Conservation (phyloP, 2,888 invertebrate species). For the Dione vanillae region DNA sequence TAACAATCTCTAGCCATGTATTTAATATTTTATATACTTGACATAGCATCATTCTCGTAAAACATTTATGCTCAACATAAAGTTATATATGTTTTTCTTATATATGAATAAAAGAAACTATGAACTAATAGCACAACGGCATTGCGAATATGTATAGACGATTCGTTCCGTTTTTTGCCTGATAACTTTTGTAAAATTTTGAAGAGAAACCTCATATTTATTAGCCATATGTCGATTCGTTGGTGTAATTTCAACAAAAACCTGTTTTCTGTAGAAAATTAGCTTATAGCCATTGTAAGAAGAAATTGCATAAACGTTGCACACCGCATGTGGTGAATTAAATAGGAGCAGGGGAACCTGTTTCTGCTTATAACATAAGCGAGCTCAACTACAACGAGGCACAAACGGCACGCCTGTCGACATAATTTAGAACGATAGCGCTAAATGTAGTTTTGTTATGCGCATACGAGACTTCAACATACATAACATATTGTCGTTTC, state of each 20-base stretch:
- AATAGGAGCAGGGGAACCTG: slow-evolving; percentile 79
- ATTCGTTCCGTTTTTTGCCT: slow-evolving; percentile 41
- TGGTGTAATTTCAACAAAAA: slow-evolving; percentile 56
- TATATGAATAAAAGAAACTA: slow-evolving; percentile 23
- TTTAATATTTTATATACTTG: not conserved
- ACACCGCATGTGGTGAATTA: slow-evolving; percentile 75
- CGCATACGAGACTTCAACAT: slow-evolving; percentile 68
- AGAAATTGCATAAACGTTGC: slow-evolving; percentile 77
- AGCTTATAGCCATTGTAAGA: slow-evolving; percentile 66
- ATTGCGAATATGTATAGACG: slow-evolving; percentile 24
- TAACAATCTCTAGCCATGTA: not conserved
- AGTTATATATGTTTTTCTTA: not conserved
- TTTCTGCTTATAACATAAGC: slow-evolving; percentile 69
- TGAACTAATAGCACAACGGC: slow-evolving; percentile 30
- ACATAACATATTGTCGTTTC: slow-evolving; percentile 68
- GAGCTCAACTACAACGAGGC: slow-evolving; percentile 66
- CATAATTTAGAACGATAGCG: slow-evolving; percentile 76
- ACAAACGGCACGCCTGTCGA: slow-evolving; percentile 72
- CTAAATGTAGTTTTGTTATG: slow-evolving; percentile 75
- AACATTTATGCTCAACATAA: slow-evolving; percentile 1
- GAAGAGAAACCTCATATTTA: slow-evolving; percentile 47
- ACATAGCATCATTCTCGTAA: not conserved
- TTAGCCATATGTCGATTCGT: slow-evolving; percentile 53
- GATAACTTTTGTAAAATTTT: slow-evolving; percentile 35
- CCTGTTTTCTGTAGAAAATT: slow-evolving; percentile 60